Conservation (phyloP, 2,797 vertebrate species). For the Novumbra hubbsi region DNA sequence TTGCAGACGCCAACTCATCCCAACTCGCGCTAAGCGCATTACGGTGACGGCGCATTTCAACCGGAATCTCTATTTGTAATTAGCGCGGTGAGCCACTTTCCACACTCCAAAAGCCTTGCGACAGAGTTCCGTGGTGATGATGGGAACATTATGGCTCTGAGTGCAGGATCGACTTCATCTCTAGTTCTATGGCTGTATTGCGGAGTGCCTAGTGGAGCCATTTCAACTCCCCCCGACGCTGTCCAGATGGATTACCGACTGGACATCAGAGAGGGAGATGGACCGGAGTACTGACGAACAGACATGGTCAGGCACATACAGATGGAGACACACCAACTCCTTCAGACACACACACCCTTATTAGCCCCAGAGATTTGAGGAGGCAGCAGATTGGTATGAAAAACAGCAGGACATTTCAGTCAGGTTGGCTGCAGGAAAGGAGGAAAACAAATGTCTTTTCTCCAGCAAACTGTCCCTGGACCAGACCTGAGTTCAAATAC, state of each 20-base stretch:
- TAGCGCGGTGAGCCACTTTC: neutral
- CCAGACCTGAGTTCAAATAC: neutral
- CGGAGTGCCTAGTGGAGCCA: neutral
- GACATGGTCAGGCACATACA: constrained; percentile 5
- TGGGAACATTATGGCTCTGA: too few relatives aligned
- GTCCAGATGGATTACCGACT: neutral
- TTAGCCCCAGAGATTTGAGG: neutral
- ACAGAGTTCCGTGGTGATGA: neutral
- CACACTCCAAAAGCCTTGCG: too few relatives aligned
- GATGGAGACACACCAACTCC: neutral
- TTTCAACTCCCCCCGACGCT: neutral
- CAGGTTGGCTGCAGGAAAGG: neutral
- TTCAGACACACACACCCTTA: neutral
- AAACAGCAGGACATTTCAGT: neutral
- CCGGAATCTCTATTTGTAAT: neutral
- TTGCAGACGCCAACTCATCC: neutral
- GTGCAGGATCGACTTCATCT: too few relatives aligned
- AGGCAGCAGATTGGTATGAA: neutral
- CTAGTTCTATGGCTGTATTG: neutral
- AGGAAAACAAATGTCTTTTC: neutral
- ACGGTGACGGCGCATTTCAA: neutral
- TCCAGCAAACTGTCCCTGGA: neutral
- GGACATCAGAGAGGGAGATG: neutral
- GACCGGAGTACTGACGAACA: neutral
- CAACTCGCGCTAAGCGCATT: neutral